Evolutionary conservation across 2,797 vertebrate genomes (phyloP).

Genomic region (Eremophila alpestris): DNA sequence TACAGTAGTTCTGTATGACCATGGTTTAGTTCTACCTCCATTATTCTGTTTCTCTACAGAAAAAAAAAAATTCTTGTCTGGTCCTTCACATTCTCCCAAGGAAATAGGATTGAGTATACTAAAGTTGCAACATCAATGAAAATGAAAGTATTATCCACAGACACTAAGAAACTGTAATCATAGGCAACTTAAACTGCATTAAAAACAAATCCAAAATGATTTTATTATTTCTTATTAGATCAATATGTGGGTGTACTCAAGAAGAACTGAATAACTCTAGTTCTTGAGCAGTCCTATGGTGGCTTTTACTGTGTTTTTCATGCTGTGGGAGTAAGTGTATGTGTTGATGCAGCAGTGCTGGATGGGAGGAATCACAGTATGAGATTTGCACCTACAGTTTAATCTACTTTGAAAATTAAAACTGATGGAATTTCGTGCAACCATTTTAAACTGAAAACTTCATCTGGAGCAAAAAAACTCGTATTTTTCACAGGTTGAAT

Average conservation of each 20-base stretch:
- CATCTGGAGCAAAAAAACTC: not conserved
- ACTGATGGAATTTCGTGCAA: not conserved
- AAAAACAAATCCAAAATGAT: not conserved
- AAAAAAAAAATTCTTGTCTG: not conserved
- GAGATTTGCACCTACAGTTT: not conserved
- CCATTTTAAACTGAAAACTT: not conserved
- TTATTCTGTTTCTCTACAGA: not conserved
- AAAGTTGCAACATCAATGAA: not conserved
- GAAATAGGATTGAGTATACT: not conserved
- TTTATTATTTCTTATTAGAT: not conserved
- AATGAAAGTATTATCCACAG: not conserved
- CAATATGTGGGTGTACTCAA: not conserved
- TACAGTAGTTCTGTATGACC: not conserved
- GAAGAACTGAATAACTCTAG: not conserved
- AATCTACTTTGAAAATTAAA: not conserved
- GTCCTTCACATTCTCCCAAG: not conserved
- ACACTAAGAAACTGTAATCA: not conserved
- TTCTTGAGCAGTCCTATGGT: not conserved
- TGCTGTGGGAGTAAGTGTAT: not conserved
- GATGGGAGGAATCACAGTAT: not conserved
- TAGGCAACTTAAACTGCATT: not conserved
- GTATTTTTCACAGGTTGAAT: not conserved
- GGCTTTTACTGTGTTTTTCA: not conserved
- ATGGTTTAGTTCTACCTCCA: fast-evolving
- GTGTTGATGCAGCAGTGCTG: fast-evolving